A percentile compares a stretch with the other conserved stretches of the same genome.
Conservation (phyloP, 2,113 vertebrate species). For the Brachypteracias leptosomus region DNA sequence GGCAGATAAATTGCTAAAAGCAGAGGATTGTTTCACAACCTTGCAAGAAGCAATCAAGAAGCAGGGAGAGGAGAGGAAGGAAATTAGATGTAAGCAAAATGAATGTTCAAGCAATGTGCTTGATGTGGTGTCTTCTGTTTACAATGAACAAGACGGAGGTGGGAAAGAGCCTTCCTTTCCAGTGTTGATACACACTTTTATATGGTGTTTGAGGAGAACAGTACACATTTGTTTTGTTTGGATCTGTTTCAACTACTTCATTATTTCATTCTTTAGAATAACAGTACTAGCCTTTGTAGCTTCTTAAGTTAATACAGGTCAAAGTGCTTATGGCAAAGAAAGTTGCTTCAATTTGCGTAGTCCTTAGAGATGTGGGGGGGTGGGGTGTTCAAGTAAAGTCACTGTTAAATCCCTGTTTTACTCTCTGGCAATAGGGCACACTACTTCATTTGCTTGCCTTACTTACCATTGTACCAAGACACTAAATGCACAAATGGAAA, state of each 20-base stretch:
- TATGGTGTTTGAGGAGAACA: not conserved
- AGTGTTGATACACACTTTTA: not conserved
- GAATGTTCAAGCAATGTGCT: not conserved
- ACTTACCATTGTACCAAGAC: not conserved
- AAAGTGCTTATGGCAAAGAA: not conserved
- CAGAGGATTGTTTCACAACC: not conserved
- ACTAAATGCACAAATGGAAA: not conserved
- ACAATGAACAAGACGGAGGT: not conserved
- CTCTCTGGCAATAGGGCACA: not conserved
- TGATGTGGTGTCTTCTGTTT: not conserved
- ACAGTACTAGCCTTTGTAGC: not conserved
- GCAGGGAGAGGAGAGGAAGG: not conserved
- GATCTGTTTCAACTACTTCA: not conserved
- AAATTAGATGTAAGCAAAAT: constrained; percentile 30
- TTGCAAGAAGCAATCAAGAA: not conserved
- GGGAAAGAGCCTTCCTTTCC: not conserved
- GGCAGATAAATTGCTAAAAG: not conserved
- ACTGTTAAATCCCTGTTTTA: not conserved
- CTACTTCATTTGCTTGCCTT: not conserved
- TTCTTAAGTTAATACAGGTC: not conserved
- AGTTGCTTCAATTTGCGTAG: not conserved
- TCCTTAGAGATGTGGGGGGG: not conserved
- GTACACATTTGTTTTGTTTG: not conserved
- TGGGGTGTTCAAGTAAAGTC: not conserved
- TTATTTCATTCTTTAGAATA: not conserved